Evolutionary conservation across 2,797 vertebrate genomes (phyloP).

Genomic region (Rhabdophis nuchalis): DNA sequence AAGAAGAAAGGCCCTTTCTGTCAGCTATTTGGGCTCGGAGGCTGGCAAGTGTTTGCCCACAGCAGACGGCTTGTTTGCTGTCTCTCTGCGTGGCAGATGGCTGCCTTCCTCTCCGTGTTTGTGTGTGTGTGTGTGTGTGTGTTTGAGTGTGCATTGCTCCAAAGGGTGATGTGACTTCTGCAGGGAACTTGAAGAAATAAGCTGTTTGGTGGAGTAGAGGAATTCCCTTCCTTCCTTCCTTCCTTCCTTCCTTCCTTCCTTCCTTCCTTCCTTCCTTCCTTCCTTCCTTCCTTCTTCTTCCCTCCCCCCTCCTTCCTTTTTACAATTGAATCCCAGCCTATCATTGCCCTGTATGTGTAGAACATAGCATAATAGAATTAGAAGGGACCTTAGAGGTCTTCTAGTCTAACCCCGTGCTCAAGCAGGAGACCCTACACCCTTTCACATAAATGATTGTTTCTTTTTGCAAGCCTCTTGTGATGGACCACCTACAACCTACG

Average conservation of each 20-base stretch:
- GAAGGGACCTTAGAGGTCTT: background rate
- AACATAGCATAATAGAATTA: background rate
- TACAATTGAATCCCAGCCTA: background rate
- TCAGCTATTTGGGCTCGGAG: background rate
- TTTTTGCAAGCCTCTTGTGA: background rate
- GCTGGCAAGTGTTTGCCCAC: conserved; percentile 12
- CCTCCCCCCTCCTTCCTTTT: background rate
- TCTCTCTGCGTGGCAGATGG: conserved; percentile 19
- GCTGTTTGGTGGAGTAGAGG: background rate
- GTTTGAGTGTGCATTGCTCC: background rate
- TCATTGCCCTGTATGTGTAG: background rate
- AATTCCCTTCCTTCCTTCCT: background rate
- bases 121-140: background rate
- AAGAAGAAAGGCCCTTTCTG: background rate
- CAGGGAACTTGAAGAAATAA: background rate
- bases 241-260: background rate
- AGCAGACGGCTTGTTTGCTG: conserved; percentile 3
- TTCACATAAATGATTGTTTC: background rate
- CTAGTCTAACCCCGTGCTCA: background rate
- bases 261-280: background rate
- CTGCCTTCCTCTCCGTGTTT: background rate
- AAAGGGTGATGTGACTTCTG: background rate
- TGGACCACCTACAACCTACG: background rate
- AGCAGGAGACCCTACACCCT: background rate
- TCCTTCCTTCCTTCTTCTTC: background rate